These are phyloP conservation scores for Gambusia yucatana DNA, from an alignment of 2,797 vertebrate species.

Conservation along the genomic window DNA sequence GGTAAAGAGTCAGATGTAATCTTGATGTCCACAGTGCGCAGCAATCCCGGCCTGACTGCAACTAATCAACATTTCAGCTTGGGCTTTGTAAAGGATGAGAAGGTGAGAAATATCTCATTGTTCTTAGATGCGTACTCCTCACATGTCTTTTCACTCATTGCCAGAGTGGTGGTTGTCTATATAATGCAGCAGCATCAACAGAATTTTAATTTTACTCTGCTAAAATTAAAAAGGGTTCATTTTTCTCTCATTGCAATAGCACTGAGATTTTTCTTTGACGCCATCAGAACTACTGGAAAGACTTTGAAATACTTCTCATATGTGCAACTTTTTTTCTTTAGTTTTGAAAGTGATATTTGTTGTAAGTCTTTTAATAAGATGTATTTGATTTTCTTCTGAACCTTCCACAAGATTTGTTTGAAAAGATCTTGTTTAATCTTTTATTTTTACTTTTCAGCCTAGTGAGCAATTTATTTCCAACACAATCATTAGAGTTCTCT, in stretches of 20 bases:
- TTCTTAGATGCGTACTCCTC: background rate
- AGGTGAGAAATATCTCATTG: constrained; percentile 72
- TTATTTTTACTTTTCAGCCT: background rate
- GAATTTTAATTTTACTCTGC: background rate
- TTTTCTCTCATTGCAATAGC: background rate
- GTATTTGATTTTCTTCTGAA: background rate
- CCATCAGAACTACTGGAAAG: background rate
- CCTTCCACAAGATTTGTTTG: background rate
- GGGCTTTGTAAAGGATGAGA: constrained; percentile 89
- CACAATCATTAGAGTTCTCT: background rate
- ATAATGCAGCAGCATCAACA: background rate
- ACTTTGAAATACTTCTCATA: background rate
- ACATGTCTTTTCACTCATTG: background rate
- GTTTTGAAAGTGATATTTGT: background rate
- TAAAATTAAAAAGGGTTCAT: background rate
- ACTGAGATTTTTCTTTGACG: background rate
- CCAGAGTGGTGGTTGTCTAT: background rate
- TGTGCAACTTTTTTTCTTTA: background rate
- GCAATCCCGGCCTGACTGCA: constrained; percentile 61
- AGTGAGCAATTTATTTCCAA: background rate
- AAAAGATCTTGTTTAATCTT: background rate
- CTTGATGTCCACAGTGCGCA: constrained; percentile 89
- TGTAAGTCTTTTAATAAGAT: background rate
- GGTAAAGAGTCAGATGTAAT: constrained; percentile 87
- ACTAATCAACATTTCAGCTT: constrained; percentile 80